These are phyloP conservation scores for Calidris pygmaea DNA, from an alignment of 2,113 vertebrate species.

Conservation along the genomic window DNA sequence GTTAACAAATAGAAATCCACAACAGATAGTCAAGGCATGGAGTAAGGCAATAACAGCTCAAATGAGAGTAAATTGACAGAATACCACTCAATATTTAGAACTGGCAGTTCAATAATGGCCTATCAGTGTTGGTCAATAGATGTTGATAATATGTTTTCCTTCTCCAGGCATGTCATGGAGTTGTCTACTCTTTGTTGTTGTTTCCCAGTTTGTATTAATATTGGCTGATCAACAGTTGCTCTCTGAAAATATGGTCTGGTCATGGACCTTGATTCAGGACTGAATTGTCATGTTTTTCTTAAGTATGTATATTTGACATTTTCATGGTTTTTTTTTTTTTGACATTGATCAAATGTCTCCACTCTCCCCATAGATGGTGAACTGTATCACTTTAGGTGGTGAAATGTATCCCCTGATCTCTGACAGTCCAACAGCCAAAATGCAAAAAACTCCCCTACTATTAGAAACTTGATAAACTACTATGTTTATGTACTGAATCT, in stretches of 20 bases:
- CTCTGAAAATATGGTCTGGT: not conserved
- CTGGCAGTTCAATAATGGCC: not conserved
- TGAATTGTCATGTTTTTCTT: not conserved
- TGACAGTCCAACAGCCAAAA: not conserved
- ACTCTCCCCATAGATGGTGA: not conserved
- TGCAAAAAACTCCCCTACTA: rapidly evolving
- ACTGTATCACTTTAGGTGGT: not conserved
- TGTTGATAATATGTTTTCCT: not conserved
- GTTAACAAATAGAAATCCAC: not conserved
- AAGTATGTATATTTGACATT: not conserved
- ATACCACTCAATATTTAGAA: not conserved
- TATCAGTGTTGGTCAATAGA: not conserved
- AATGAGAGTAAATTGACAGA: not conserved
- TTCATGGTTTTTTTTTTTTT: not conserved
- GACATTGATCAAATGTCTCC: not conserved
- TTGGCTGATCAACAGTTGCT: not conserved
- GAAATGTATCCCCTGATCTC: not conserved
- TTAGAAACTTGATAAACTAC: not conserved
- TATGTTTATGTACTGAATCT: not conserved
- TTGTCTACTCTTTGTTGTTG: not conserved
- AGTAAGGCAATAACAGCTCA: not conserved
- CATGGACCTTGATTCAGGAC: not conserved
- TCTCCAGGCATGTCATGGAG: not conserved
- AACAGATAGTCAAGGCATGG: not conserved
- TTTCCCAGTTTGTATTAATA: not conserved